Evolutionary conservation across 53 echinoderm and acorn worm genomes (phyloP), one percentile per base, ranked within the genome.

Genomic region (Holothuria scabra): DNA sequence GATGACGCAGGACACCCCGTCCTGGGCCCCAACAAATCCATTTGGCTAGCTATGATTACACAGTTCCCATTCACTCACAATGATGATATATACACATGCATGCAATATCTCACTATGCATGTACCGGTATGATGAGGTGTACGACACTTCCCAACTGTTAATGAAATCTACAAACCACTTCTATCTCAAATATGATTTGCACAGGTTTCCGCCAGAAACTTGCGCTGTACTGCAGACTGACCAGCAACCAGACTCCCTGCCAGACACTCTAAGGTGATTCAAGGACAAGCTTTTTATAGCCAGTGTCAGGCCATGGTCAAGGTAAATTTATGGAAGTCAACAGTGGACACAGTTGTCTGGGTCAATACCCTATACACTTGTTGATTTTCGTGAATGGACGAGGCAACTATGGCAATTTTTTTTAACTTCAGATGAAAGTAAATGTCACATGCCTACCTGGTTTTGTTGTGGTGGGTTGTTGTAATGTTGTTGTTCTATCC

Each of bases 1-100:
- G 52, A 78, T 56, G 78, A 78, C 58, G 59, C 56, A 58, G 78
- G 56, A 78, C 78, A 56, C 78, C 78, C 78, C 59, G 52, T 32
- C 59, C 56, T 56, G 78, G 78, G 78, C 78, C 78, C 78, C 78
- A 78, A 56, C 78, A 78, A 78, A 78, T 78, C 78, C 78, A 78
- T 78, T 78, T 78, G 78, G 78, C 78, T 56, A 78, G 78, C 78
- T 78, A 78, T 78, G 78, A 78, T 78, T 78, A 78, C 78, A 78
- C 78, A 78, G 72, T 72, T 48, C 72, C 48, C 72, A 72, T 72
- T 72, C 72, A 72, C 72, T 72, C 72, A 72, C 72, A 72, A 72
- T 72, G 72, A 72, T 72, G 72, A 72, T 72, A 72, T 72, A 72
- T 72, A 72, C 72, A 72, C 46, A 72, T 46, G 46, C 72, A 72